Evolutionary conservation across 1,140 invertebrate genomes (phyloP).

Genomic region (Dendroctonus ponderosae): DNA sequence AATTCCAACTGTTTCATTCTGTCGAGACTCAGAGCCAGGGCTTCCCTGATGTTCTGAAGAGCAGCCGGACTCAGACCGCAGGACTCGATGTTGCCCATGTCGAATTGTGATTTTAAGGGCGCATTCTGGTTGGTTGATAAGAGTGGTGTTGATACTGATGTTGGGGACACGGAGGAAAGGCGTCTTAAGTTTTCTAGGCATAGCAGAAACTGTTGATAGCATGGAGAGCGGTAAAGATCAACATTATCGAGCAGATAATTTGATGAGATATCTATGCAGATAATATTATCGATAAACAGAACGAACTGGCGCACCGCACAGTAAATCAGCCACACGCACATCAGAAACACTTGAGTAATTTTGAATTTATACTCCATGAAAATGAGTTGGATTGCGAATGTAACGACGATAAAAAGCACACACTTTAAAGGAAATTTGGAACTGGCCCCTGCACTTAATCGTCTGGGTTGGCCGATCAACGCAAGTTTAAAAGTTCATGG

Average conservation of each 20-base stretch:
- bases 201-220: slow-evolving; percentile 30
- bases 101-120: slow-evolving; percentile 40
- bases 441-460: slow-evolving; percentile 2
- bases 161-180: slow-evolving; percentile 25
- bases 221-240: slow-evolving; percentile 10
- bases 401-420: no score
- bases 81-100: slow-evolving; percentile 45
- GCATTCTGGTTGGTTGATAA: slow-evolving; percentile 39
- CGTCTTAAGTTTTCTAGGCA: slow-evolving; percentile 37
- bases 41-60: slow-evolving; percentile 64
- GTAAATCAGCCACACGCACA: slow-evolving; percentile 32
- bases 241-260: slow-evolving; percentile 9
- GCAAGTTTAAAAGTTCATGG: slow-evolving; percentile 26
- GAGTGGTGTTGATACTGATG: slow-evolving; percentile 34
- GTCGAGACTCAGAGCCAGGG: slow-evolving; percentile 76
- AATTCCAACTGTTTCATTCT: slow-evolving; percentile 79
- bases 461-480: slow-evolving; percentile 22
- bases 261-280: slow-evolving; percentile 27
- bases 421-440: slow-evolving; percentile 1
- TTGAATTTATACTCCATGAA: slow-evolving; percentile 17
- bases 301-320: slow-evolving; percentile 23
- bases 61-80: slow-evolving; percentile 42
- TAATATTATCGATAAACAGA: slow-evolving; percentile 37
- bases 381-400: not conserved
- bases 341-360: slow-evolving; percentile 16